Conservation (phyloP, 2,113 vertebrate species). For the Aphyosemion australe region DNA sequence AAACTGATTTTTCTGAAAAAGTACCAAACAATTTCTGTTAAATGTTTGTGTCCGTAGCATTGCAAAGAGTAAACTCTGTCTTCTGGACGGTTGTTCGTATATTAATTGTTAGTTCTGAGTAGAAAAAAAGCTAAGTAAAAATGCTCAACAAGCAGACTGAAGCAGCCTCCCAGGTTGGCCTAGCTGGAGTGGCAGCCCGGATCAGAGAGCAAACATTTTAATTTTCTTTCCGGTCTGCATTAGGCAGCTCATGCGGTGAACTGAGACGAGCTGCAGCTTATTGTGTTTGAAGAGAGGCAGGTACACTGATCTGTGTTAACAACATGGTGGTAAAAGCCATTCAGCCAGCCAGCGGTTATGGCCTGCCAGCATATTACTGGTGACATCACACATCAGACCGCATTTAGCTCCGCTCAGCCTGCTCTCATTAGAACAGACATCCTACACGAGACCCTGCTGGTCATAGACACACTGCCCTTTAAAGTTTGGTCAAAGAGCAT, state of each 20-base stretch:
- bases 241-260: conserved; percentile 24
- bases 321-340: conserved; percentile 44
- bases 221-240: conserved; percentile 39
- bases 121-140: too few relatives aligned
- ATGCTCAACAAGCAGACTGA: neutral
- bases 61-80: too few relatives aligned
- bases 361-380: conserved; percentile 52
- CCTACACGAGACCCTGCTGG: conserved; percentile 48
- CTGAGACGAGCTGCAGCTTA: conserved; percentile 42
- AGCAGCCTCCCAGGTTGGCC: conserved; percentile 2
- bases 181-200: neutral
- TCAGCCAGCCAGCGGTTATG: conserved; percentile 46
- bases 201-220: conserved; percentile 28
- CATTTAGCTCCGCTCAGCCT: conserved; percentile 41
- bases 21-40: too few relatives aligned
- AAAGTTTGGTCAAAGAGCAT: conserved; percentile 49
- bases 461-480: conserved; percentile 45
- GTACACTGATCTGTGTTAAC: conserved; percentile 68
- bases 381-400: conserved; percentile 62
- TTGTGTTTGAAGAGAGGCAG: conserved; percentile 60
- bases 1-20: too few relatives aligned
- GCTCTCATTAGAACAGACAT: conserved; percentile 60
- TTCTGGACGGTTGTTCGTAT: too few relatives aligned
- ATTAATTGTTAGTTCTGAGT: too few relatives aligned
- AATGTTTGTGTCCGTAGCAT: too few relatives aligned